Evolutionary conservation across 2,888 invertebrate species (phyloP), one percentile per base, ranked within the genome.

Genomic region (Aricia artaxerxes): DNA sequence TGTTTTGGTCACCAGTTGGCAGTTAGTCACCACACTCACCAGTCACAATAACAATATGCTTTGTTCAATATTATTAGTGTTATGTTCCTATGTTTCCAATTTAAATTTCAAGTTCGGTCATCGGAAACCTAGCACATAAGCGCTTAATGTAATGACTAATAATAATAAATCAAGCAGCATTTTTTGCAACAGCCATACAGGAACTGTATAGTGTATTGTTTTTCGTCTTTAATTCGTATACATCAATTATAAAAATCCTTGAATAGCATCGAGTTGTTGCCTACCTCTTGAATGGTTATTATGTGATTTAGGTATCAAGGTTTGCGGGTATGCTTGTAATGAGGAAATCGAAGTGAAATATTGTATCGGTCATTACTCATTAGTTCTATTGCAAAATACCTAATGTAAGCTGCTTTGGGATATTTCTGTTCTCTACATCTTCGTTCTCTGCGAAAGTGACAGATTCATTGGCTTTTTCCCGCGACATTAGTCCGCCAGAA

Each of bases 221-320:
- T 64, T 64, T 11, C 24, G 31, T 31, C 64, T 64, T 64, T 31
- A 64, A 31, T 31, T 76, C 76, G 76, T 53, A 76, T 57, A 31
- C 31, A 11, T 13, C 76, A 76, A 76, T 76, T 76, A 76, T 53
- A 53, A 35, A 53, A 53, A 76, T 31, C 76, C 76, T 76, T 76
- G 76, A 35, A 35, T 76, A 76, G 57, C 76, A 57, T 76, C 57
- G 76, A 76, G 53, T 49, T 75, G 75, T 49, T n/a, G 76, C 35
- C 76, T 57, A 53, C 76, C 76, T 76, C 44, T 76, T 53, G 53
- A 76, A 31, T 57, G 44, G 35, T 16, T 69, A 69, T 69, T 69
- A 69, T 69, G 69, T 69, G 69, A 69, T 38, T 69, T 69, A 69
- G 35, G 69, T 69, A 69, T 69, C 69, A 69, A 69, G 69, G 69